Conservation (phyloP, 2,888 invertebrate species). For the Phymatocera aterrima region DNA sequence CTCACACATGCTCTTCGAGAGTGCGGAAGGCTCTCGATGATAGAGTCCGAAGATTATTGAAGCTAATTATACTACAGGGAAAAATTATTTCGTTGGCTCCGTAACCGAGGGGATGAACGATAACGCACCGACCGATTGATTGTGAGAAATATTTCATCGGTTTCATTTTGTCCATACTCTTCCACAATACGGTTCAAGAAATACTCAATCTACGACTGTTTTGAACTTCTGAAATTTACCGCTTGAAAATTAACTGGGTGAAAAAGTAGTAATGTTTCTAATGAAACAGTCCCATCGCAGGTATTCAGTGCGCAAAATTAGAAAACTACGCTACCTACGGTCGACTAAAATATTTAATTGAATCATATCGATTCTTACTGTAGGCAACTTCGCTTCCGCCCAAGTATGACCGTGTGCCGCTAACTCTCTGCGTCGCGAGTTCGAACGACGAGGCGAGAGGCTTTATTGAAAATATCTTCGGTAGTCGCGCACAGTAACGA, state of each 20-base stretch:
- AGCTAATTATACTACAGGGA: background rate
- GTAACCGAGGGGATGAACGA: too few relatives aligned
- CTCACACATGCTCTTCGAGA: constrained; percentile 20
- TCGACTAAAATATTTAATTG: background rate
- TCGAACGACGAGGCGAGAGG: too few relatives aligned
- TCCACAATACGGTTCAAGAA: background rate
- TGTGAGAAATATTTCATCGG: background rate
- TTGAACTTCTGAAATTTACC: background rate
- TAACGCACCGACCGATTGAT: background rate
- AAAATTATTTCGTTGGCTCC: background rate
- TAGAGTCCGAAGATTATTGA: background rate
- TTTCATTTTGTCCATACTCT: background rate
- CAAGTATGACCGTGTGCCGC: background rate
- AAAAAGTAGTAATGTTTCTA: background rate
- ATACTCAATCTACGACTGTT: background rate
- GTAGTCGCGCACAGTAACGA: background rate
- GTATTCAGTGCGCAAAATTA: background rate
- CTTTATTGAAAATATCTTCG: too few relatives aligned
- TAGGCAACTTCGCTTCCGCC: background rate
- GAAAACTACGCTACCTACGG: constrained; percentile 1
- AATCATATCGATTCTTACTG: background rate
- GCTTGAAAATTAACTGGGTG: background rate
- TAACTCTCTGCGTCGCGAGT: background rate
- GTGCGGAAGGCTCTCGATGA: background rate
- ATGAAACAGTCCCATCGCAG: too few relatives aligned